Conservation (phyloP, 2,797 vertebrate species). For the Eospalax fontanierii region DNA sequence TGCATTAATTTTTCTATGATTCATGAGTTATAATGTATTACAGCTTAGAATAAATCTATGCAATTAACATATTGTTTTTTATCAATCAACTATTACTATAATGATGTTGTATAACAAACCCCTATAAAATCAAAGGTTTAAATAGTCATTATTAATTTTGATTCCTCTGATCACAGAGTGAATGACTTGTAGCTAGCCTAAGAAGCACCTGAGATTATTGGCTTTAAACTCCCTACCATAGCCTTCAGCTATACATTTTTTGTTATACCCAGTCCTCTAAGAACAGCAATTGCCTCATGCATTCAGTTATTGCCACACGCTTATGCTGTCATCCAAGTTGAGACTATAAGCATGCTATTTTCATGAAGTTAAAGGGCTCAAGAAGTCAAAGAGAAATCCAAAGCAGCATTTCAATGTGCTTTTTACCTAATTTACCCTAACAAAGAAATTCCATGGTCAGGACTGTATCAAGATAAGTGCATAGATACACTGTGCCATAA, state of each 20-base stretch:
- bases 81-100: not conserved
- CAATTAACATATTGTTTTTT: slow-evolving; percentile 37
- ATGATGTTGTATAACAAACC: not conserved
- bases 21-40: slow-evolving; percentile 4
- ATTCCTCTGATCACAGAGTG: not conserved
- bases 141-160: not conserved
- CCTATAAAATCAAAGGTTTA: not conserved
- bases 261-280: not conserved
- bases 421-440: not conserved
- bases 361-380: not conserved
- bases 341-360: not conserved
- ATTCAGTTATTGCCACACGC: not conserved
- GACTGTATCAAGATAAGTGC: not conserved
- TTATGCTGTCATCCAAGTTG: not conserved
- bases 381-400: not conserved
- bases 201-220: not conserved
- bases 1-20: not conserved
- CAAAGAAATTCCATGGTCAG: not conserved
- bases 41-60: slow-evolving; percentile 4
- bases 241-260: not conserved
- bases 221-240: not conserved
- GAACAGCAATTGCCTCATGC: too few relatives aligned
- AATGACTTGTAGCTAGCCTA: not conserved
- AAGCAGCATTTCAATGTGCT: not conserved
- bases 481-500: not conserved